Evolutionary conservation across 2,888 invertebrate species (phyloP), one percentile per base, ranked within the genome.

Genomic region (Drosophila mercatorum): DNA sequence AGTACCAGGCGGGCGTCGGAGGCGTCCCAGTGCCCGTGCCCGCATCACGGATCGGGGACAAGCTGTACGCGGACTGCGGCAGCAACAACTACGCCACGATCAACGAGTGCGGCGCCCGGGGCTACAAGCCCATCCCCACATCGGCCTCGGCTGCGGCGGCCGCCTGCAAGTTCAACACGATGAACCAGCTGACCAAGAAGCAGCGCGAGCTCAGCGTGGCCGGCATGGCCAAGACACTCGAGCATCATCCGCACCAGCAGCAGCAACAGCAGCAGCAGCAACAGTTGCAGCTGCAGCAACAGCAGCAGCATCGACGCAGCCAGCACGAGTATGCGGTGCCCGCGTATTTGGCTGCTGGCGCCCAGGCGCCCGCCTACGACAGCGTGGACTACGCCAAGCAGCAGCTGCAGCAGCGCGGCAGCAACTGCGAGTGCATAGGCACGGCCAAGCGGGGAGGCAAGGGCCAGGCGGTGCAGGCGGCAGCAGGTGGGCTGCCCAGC

Each of bases 251-350:
- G 40, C 64, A 51, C 5, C 66, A 47, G 22, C 70, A 71, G 28
- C 55, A 89, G 34, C 89, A 83, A 28, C 90, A 91, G 49, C 89
- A 91, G 11, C 46, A 26, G 14, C 62, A 68, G 17, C 51, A 36
- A 11, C 51, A 34, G 11, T 17, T 17, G 10, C 44, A 26, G 14
- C 62, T 60, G 12, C 51, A 36, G 12, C 51, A 36, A 7, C 75
- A 72, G 53, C 77, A 76, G 49, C 63, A 69, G 8, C 89, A 91
- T 46, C 74, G 84, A 10, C 91, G 92, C 68, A 90, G 91, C 28
- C 92, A 93, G 57, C 92, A 93, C 57, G 93, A 93, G 64, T 93
- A 93, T 66, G 93, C 93, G 8, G 93, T 93, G 75, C 93, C 93
- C 31, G 89, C 91, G 6, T 93, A 92, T 43, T 53, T 91, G 61